Evolutionary conservation across 1,140 invertebrate genomes (phyloP).

Genomic region (Antheraea pernyi): DNA sequence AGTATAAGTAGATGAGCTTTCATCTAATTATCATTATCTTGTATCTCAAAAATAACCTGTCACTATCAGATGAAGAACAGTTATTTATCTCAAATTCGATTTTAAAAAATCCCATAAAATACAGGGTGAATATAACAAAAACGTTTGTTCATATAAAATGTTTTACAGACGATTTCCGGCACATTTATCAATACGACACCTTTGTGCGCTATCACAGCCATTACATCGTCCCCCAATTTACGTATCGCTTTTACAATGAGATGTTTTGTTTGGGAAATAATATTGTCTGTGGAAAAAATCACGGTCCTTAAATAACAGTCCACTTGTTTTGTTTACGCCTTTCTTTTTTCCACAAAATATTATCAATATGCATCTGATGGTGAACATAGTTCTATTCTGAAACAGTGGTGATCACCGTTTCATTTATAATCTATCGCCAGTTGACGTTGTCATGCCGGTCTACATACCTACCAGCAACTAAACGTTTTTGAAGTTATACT

Average conservation of each 20-base stretch:
- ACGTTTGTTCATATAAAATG: neutral
- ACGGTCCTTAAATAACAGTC: neutral
- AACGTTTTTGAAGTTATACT: no score
- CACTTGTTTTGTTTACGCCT: neutral
- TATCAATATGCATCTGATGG: no score
- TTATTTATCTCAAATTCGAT: neutral
- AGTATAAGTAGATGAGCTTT: no score
- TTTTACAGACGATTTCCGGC: neutral
- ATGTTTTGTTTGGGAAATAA: conserved; percentile 5
- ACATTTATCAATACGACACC: conserved; percentile 1
- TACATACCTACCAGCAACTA: no score
- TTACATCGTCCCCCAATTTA: conserved; percentile 2
- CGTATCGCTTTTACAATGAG: neutral
- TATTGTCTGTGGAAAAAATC: neutral
- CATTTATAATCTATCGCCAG: no score
- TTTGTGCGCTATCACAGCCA: neutral
- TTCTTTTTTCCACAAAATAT: no score
- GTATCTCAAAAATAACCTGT: no score
- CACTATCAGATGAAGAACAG: neutral
- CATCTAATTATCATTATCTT: no score
- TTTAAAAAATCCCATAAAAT: neutral
- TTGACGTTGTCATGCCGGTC: no score
- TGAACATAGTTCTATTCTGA: no score
- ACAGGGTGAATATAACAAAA: neutral
- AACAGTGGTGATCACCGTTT: no score